phyloP scores from a whole-genome alignment of 1,140 invertebrate species.

The Mercenaria mercenaria region DNA sequence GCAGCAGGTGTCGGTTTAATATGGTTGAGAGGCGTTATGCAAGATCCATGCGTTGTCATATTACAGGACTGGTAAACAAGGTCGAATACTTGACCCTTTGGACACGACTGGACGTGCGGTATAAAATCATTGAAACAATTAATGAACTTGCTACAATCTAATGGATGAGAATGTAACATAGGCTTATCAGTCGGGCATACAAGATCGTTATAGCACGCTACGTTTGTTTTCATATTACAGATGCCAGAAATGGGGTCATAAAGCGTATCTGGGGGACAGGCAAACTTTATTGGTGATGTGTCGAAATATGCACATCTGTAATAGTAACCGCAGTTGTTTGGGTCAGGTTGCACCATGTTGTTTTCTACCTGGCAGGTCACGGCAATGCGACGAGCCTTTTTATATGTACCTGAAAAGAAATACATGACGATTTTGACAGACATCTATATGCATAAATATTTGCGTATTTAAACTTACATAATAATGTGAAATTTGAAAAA shows the following conservation, averaged over 20 bases:
- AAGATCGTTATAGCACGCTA: slow-evolving; percentile 70
- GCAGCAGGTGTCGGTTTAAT: no score
- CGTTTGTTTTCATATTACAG: slow-evolving; percentile 67
- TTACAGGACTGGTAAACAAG: slow-evolving; percentile 53
- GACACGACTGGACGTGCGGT: slow-evolving; percentile 72
- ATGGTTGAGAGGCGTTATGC: neutral
- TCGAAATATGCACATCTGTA: slow-evolving; percentile 67
- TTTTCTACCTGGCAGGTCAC: slow-evolving; percentile 47
- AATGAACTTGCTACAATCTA: slow-evolving; percentile 70
- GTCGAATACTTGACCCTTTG: slow-evolving; percentile 61
- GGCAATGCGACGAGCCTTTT: neutral
- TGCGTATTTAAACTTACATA: neutral
- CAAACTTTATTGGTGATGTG: slow-evolving; percentile 41
- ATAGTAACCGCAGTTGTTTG: slow-evolving; percentile 72
- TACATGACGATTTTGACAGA: no score
- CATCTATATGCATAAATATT: neutral
- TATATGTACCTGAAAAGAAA: slow-evolving; percentile 18
- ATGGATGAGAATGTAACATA: slow-evolving; percentile 67
- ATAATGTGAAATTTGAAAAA: neutral
- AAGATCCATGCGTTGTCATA: neutral
- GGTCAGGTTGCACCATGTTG: slow-evolving; percentile 61
- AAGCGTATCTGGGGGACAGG: slow-evolving; percentile 66
- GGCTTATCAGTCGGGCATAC: slow-evolving; percentile 59
- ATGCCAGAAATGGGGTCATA: slow-evolving; percentile 65
- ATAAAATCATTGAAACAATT: slow-evolving; percentile 71